Evolutionary conservation across 2,888 invertebrate genomes (phyloP), one percentile per base, ranked within the genome.

Genomic region (Harpalus rufipes): DNA sequence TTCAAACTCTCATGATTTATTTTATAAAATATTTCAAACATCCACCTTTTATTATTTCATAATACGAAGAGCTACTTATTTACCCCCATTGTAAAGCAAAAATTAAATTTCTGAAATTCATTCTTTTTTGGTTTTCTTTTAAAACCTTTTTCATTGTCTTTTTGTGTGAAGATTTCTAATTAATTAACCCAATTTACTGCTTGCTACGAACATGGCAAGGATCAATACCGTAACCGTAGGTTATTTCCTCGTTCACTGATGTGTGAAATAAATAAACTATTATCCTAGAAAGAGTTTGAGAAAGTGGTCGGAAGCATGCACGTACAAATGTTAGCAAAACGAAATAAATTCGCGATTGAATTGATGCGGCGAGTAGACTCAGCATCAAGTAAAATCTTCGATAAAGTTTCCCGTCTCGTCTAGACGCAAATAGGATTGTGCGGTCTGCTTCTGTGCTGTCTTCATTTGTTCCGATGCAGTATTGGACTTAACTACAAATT

Each of bases 391-490:
- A 63, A 63, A 63, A 63, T 63, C 63, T 63, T 63, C 63, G 63
- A 63, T 63, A 63, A 63, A 63, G 63, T 63, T 63, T 63, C 63
- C 63, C 63, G 63, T 63, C 63, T 63, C 16, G 63, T 68, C 68
- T 68, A 68, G 68, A 68, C 68, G 39, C 68, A 68, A 68, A 68
- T 68, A 68, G 68, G 68, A 68, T 68, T 68, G 68, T 68, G 68
- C 32, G 68, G 63, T 63, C 68, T 68, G 68, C 39, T 39, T 68
- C 63, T 68, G 68, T 39, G 68, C 39, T 68, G 68, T 68, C 68
- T 68, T 68, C 68, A 68, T 68, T 68, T 68, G 68, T 68, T 63
- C 63, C 25, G 10, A 25, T 25, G 25, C 63, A 63, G 21, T 63
- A 18, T 25, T 63, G 63, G 63, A 63, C 21, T 63, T 8, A 10